Percentiles rank a stretch among this genome's conserved stretches.
Evolutionary conservation across 2,797 vertebrate species (phyloP).

Genomic region (Erpetoichthys calabaricus): DNA sequence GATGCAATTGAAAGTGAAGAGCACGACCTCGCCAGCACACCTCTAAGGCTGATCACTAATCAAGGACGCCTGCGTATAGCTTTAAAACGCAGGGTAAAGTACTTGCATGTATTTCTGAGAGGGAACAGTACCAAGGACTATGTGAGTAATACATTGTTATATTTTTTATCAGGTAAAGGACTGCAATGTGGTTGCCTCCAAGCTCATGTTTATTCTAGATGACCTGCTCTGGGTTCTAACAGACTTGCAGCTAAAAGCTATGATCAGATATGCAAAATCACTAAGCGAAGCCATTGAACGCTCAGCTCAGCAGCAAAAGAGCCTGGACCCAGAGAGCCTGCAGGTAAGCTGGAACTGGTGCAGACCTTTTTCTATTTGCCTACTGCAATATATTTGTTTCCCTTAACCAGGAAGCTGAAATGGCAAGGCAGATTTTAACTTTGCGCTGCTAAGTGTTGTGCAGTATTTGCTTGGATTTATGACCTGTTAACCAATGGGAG

Average conservation of each 20-base stretch:
- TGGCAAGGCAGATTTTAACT: no score
- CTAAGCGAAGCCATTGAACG: slow-evolving; percentile 92
- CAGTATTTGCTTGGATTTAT: no score
- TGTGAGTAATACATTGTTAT: no score
- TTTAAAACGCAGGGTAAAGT: slow-evolving; percentile 82
- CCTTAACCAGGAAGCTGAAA: no score
- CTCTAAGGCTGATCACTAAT: slow-evolving; percentile 93
- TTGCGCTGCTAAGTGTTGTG: no score
- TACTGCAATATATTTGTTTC: no score
- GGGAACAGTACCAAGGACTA: background rate
- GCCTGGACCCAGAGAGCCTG: slow-evolving; percentile 66
- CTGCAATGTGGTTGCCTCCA: slow-evolving; percentile 88
- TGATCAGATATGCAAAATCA: slow-evolving; percentile 92
- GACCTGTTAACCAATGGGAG: no score
- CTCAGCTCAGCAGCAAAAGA: slow-evolving; percentile 87
- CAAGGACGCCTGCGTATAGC: slow-evolving; percentile 88
- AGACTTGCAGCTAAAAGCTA: slow-evolving; percentile 90
- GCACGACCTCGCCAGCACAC: slow-evolving; percentile 77
- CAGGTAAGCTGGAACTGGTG: slow-evolving; percentile 45
- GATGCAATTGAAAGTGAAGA: slow-evolving; percentile 84
- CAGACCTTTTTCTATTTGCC: background rate
- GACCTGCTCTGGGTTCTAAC: slow-evolving; percentile 96
- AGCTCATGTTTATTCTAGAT: slow-evolving; percentile 87
- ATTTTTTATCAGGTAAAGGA: slow-evolving; percentile 69
- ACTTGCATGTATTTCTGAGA: slow-evolving; percentile 1